Base-by-base conservation (phyloP, 2,797 vertebrate species). In the Eremophila alpestris region DNA sequence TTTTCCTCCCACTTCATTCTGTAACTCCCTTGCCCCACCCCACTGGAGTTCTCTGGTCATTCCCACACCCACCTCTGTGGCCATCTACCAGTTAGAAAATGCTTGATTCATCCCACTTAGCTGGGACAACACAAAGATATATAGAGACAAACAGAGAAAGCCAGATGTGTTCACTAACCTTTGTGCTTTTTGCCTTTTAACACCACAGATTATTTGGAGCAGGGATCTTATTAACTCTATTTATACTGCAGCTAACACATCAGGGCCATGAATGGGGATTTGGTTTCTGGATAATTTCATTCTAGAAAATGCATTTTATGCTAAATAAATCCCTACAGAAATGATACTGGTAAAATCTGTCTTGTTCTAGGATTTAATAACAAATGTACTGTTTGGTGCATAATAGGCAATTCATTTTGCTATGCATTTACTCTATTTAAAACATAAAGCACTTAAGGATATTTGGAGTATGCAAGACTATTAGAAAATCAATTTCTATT, bases 401-500 rank as follows among this genome's bases (percentile, higher is more conserved):
- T 89, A 94, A 94, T 41, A 91, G 85, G 43, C 85, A 88, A 95
- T 95, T 96, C 51, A 83, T 96, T 96, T 95, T 88, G 52, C 85
- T 94, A 83, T 83, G 91, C 89, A 83, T 94, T 95, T 93, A 89
- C 74, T 85, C 78, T 86, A 52, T 91, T 93, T 93, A 93, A 96
- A 95, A 90, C 85, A 88, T 90, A 89, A 90, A 94, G 93, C 91
- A 96, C 93, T 96, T 94, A 94, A 83, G 74, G 56, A 87, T 95
- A 93, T 93, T 94, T 90, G 73, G 63, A 95, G 34, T 83, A 94
- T 84, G 70, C 41, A 87, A 89, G 85, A 83, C 91, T 87, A 96
- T 93, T 94, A 93, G 74, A 95, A 97, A 97, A 96, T 96, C 95
- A 96, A 96, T 97, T 94, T 93, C 91, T 89, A 58, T 90, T 94